phyloP scores from a whole-genome alignment of 2,797 vertebrate species.

The Hipposideros larvatus region DNA sequence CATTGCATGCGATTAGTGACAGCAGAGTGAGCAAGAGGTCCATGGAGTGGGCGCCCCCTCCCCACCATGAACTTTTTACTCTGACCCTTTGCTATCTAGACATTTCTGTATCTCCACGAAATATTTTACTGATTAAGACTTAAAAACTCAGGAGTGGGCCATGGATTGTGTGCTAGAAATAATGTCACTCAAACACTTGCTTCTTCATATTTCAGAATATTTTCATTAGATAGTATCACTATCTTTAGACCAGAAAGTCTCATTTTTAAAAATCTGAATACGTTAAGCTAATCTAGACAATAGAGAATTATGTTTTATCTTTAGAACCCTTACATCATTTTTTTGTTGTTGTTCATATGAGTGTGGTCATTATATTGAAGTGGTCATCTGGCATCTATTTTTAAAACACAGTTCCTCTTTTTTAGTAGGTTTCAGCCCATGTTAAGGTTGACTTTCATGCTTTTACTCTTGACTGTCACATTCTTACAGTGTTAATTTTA shows the following conservation, averaged over 20 bases:
- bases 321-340: constrained; percentile 65
- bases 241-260: constrained; percentile 52
- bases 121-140: constrained; percentile 3
- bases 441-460: constrained; percentile 59
- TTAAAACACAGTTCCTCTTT: constrained; percentile 79
- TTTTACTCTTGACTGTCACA: constrained; percentile 78
- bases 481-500: constrained; percentile 60
- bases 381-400: constrained; percentile 81
- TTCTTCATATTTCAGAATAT: not conserved
- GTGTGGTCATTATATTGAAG: constrained; percentile 76
- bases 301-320: constrained; percentile 70
- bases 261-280: constrained; percentile 31
- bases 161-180: not conserved
- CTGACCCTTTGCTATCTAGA: constrained; percentile 82
- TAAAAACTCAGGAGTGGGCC: not conserved
- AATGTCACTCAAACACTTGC: constrained; percentile 25
- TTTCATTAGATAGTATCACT: constrained; percentile 75
- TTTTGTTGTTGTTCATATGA: not conserved
- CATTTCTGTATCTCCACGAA: constrained; percentile 13
- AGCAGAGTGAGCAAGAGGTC: constrained; percentile 84
- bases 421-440: constrained; percentile 81
- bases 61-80: constrained; percentile 80
- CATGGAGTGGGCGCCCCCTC: not conserved
- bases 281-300: constrained; percentile 72
- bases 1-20: constrained; percentile 91